These are phyloP conservation scores for Epiblema foenella DNA, from an alignment of 2,888 invertebrate genomes.

Conservation along the genomic window DNA sequence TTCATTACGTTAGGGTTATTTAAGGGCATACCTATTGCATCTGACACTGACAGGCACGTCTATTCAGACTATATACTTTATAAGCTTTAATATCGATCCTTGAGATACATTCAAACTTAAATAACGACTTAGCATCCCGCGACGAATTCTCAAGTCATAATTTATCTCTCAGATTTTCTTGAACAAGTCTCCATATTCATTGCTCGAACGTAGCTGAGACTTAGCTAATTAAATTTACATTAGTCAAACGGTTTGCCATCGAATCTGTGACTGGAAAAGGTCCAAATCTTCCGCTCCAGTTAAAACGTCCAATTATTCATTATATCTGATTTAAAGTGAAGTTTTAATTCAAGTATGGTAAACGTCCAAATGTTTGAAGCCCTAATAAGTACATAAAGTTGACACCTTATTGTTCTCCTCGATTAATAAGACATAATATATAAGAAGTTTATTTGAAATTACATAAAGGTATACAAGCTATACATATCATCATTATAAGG, in stretches of 20 bases:
- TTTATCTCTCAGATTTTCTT: slow-evolving; percentile 35
- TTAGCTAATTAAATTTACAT: slow-evolving; percentile 37
- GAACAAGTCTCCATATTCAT: slow-evolving; percentile 39
- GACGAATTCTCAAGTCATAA: slow-evolving; percentile 27
- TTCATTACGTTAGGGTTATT: background rate
- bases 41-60: background rate
- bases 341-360: background rate
- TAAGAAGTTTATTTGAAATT: too few relatives aligned
- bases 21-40: background rate
- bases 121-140: slow-evolving; percentile 39
- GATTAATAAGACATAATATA: too few relatives aligned
- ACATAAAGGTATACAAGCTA: too few relatives aligned
- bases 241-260: slow-evolving; percentile 35
- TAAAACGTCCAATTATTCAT: background rate
- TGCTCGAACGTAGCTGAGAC: slow-evolving; percentile 12
- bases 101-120: slow-evolving; percentile 22
- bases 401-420: too few relatives aligned
- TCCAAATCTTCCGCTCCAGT: slow-evolving; percentile 29
- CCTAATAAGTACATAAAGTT: too few relatives aligned
- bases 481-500: too few relatives aligned
- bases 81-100: slow-evolving; percentile 5
- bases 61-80: background rate
- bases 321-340: background rate
- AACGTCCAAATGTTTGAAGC: too few relatives aligned
- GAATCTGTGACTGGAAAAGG: slow-evolving; percentile 14